Conservation (phyloP, 1,140 invertebrate species). For the Triops longicaudatus region DNA sequence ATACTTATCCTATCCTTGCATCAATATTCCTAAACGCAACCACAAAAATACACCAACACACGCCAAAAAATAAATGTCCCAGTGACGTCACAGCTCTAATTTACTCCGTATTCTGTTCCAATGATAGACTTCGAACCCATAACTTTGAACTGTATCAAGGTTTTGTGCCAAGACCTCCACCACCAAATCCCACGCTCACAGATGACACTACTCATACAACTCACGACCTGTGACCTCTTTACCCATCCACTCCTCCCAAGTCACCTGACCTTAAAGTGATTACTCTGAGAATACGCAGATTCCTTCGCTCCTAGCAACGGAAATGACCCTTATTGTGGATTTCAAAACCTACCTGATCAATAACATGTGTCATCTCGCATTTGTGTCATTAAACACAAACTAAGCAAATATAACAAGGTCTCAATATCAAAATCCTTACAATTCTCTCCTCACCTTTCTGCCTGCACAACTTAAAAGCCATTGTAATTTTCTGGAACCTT, state of each 20-base stretch:
- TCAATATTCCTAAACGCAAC: background rate
- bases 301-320: background rate
- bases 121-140: background rate
- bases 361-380: background rate
- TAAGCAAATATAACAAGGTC: no score
- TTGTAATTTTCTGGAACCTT: no score
- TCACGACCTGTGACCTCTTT: background rate
- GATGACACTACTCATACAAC: background rate
- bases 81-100: background rate
- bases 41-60: background rate
- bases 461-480: no score
- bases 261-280: background rate
- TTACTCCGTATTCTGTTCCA: background rate
- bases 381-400: background rate
- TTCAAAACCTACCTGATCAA: background rate
- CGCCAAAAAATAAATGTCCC: background rate
- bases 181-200: background rate
- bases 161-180: background rate
- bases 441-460: no score
- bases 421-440: no score
- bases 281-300: background rate
- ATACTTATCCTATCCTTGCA: background rate
- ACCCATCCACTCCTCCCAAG: no score
- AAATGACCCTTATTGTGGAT: background rate
- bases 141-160: constrained; percentile 7